Conservation (phyloP, 1,140 invertebrate genomes). For the Ladona fulva region DNA sequence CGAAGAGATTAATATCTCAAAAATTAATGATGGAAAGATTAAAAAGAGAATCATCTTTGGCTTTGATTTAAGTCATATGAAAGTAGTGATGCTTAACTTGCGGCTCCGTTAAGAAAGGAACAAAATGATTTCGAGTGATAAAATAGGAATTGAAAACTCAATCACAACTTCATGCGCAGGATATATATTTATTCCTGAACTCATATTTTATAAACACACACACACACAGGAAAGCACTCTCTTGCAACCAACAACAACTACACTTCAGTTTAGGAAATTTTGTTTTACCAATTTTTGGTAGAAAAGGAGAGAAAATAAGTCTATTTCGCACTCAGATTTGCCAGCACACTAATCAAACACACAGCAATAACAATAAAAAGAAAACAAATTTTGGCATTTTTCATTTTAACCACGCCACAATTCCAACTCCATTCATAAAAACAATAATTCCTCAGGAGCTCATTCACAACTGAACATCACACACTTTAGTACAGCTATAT, state of each 20-base stretch:
- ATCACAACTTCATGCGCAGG: conserved; percentile 4
- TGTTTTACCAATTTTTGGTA: not conserved
- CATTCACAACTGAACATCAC: not conserved
- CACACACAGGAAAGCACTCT: conserved; percentile 2
- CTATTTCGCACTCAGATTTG: not conserved
- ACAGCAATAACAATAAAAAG: not conserved
- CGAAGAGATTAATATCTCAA: not conserved
- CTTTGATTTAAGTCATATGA: not conserved
- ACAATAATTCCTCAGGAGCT: conserved; percentile 8
- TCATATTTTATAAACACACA: conserved; percentile 8
- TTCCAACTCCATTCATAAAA: conserved; percentile 7
- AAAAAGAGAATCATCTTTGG: not conserved
- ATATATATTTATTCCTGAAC: conserved; percentile 4
- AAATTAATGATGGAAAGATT: not conserved
- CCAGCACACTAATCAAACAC: conserved; percentile 4
- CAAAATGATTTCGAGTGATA: not conserved
- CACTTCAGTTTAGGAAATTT: not conserved
- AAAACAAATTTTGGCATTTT: not conserved
- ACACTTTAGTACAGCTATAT: not conserved
- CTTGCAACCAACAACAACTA: conserved; percentile 9
- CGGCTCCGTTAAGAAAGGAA: not conserved
- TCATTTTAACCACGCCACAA: not conserved
- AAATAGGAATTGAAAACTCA: conserved; percentile 10
- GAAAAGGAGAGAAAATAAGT: not conserved
- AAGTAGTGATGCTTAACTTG: not conserved